Percentiles rank a stretch among this genome's conserved stretches.
Conservation (phyloP, 2,797 vertebrate species). For the Eptatretus atami region DNA sequence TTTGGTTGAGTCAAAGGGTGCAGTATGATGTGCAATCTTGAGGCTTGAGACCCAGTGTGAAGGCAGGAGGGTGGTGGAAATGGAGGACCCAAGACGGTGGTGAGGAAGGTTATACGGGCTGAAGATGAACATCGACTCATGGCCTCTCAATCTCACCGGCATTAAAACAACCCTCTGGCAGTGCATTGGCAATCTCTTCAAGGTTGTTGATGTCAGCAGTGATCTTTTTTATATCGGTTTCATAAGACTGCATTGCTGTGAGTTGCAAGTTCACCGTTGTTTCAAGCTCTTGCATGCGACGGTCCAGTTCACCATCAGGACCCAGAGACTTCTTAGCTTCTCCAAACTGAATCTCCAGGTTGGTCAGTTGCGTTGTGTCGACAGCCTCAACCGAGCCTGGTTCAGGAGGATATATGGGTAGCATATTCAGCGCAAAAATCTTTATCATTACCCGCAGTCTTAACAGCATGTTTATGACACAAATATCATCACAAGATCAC, state of each 20-base stretch:
- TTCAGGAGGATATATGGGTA: too few relatives aligned
- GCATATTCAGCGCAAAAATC: too few relatives aligned
- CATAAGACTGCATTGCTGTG: slow-evolving; percentile 15
- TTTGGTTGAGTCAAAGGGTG: too few relatives aligned
- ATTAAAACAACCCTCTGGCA: slow-evolving; percentile 44
- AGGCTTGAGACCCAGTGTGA: too few relatives aligned
- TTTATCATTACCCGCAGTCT: too few relatives aligned
- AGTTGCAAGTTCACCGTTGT: slow-evolving; percentile 17
- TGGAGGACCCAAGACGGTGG: not conserved
- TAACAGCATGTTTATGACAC: too few relatives aligned
- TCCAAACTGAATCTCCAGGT: slow-evolving; percentile 23
- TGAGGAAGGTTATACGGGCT: not conserved
- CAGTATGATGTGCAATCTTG: too few relatives aligned
- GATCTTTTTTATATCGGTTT: slow-evolving; percentile 27
- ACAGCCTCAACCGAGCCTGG: slow-evolving; percentile 9
- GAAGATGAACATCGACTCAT: slow-evolving; percentile 11
- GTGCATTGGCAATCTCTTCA: slow-evolving; percentile 21
- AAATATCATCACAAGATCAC: too few relatives aligned
- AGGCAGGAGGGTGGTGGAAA: too few relatives aligned
- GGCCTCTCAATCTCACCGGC: slow-evolving; percentile 25
- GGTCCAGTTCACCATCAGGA: slow-evolving; percentile 16
- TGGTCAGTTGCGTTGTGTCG: slow-evolving; percentile 19
- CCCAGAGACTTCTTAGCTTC: slow-evolving; percentile 17
- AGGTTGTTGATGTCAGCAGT: slow-evolving; percentile 41
- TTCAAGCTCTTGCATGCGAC: slow-evolving; percentile 21